phyloP scores from a whole-genome alignment of 2,888 invertebrate species.

The Eugnorisma glareosa region DNA sequence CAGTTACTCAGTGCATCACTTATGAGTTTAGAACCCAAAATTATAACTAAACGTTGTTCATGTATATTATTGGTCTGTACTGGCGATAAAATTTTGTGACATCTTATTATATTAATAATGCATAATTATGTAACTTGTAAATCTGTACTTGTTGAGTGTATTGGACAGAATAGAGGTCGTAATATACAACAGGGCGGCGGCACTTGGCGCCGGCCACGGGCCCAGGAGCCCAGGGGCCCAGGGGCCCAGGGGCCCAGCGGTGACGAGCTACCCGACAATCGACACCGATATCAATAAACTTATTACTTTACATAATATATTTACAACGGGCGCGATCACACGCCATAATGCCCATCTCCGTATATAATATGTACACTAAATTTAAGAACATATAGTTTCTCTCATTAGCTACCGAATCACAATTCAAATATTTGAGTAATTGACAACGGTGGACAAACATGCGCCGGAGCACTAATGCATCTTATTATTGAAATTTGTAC shows the following conservation, averaged over 20 bases:
- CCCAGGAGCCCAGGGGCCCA: constrained; percentile 25
- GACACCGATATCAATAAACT: constrained; percentile 86
- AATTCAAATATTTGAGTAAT: constrained; percentile 90
- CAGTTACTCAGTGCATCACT: constrained; percentile 81
- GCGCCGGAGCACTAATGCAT: constrained; percentile 88
- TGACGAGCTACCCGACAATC: constrained; percentile 73
- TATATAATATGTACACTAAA: constrained; percentile 90
- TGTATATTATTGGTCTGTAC: constrained; percentile 83
- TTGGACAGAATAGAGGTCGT: constrained; percentile 87
- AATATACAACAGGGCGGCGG: constrained; percentile 78
- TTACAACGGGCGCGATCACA: constrained; percentile 87
- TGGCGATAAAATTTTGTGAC: constrained; percentile 89
- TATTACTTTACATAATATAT: constrained; percentile 89
- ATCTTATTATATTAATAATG: constrained; percentile 84
- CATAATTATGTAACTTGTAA: constrained; percentile 85
- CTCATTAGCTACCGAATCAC: constrained; percentile 91
- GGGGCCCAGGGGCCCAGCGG: constrained; percentile 57
- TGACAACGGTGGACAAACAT: constrained; percentile 90
- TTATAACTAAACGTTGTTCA: constrained; percentile 84
- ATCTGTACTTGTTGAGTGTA: constrained; percentile 86
- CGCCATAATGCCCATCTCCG: constrained; percentile 90
- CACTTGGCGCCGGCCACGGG: constrained; percentile 49
- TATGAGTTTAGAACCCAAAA: constrained; percentile 85
- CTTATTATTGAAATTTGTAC: constrained; percentile 90
- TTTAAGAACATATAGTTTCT: constrained; percentile 90